Conservation (phyloP, 2,888 invertebrate species). For the Opisthograptis luteolata region DNA sequence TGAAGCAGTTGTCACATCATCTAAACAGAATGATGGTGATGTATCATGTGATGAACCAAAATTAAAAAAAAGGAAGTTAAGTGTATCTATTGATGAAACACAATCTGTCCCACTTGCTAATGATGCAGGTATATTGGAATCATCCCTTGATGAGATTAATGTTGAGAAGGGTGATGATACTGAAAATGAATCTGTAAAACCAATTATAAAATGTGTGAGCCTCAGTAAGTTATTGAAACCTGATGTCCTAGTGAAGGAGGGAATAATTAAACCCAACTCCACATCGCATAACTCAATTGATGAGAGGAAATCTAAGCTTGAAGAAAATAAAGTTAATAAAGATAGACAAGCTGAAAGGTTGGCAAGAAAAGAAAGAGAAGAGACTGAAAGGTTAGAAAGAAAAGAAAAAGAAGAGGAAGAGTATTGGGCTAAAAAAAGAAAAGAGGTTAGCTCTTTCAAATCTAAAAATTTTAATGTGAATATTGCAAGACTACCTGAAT, state of each 20-base stretch:
- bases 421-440: constrained; percentile 50
- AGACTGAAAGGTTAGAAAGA: constrained; percentile 22
- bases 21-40: constrained; percentile 11
- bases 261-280: constrained; percentile 7
- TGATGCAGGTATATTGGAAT: constrained; percentile 16
- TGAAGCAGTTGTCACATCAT: constrained; percentile 4
- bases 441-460: constrained; percentile 61
- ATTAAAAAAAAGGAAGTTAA: constrained; percentile 23
- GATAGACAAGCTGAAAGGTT: constrained; percentile 21
- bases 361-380: constrained; percentile 12
- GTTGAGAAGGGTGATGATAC: constrained; percentile 14
- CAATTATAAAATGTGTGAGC: constrained; percentile 72
- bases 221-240: constrained; percentile 68
- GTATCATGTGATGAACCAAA: constrained; percentile 16
- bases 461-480: constrained; percentile 59
- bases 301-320: background rate
- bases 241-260: constrained; percentile 40
- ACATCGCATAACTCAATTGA: background rate
- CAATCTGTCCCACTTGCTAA: constrained; percentile 27
- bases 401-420: constrained; percentile 34
- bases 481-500: constrained; percentile 54
- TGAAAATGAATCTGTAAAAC: constrained; percentile 39
- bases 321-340: constrained; percentile 1
- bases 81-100: constrained; percentile 12
- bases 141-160: background rate